phyloP scores from a whole-genome alignment of 1,140 invertebrate species.

The Drosophila melanica region DNA sequence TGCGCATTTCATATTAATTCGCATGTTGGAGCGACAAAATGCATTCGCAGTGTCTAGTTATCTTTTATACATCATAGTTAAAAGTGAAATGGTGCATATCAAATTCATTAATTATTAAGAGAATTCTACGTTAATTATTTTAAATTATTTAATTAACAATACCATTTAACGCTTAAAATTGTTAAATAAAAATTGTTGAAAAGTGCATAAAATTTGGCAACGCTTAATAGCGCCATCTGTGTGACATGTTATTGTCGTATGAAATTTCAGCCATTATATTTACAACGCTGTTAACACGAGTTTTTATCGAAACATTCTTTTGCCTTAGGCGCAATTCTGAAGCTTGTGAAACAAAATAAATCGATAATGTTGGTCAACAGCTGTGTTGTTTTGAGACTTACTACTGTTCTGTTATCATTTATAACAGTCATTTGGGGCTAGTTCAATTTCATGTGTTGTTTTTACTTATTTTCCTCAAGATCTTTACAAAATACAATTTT shows the following conservation, averaged over 20 bases:
- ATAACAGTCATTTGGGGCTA: not conserved
- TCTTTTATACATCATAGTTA: too few species aligned
- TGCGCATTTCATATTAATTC: constrained; percentile 19
- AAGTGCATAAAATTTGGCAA: not conserved
- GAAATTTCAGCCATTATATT: not conserved
- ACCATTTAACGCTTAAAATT: too few species aligned
- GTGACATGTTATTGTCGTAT: not conserved
- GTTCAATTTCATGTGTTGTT: not conserved
- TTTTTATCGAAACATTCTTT: not conserved
- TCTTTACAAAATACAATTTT: not conserved
- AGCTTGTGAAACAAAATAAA: constrained; percentile 5
- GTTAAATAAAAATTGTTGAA: not conserved
- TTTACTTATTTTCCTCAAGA: too few species aligned
- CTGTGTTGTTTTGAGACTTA: not conserved
- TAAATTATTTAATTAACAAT: too few species aligned
- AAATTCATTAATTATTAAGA: too few species aligned
- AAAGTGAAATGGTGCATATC: too few species aligned
- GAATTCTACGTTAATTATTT: too few species aligned
- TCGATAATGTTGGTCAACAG: constrained; percentile 1
- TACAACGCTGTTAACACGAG: not conserved
- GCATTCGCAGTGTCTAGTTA: not conserved
- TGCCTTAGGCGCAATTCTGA: not conserved
- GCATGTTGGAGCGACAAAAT: constrained; percentile 4
- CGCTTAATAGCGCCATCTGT: not conserved
- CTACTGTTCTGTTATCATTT: not conserved